Conservation (phyloP, 35 echinoderm and acorn worm genomes). For the Chiridota heheva region DNA sequence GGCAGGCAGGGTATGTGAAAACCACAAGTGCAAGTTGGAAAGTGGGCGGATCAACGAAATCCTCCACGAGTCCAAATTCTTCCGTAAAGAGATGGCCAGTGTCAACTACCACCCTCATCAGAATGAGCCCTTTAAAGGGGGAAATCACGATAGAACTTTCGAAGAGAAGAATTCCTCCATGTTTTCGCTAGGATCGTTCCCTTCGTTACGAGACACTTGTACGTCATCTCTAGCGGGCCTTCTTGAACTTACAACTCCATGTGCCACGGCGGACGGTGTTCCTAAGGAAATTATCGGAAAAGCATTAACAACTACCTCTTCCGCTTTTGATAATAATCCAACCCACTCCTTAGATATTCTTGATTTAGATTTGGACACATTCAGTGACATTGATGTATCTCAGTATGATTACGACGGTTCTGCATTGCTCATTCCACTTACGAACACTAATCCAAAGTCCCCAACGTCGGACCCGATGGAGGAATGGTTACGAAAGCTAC, state of each 20-base stretch:
- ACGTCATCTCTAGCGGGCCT: conserved; percentile 1
- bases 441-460: conserved; percentile 35
- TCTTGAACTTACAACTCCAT: neutral
- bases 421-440: conserved; percentile 18
- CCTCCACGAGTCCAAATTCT: conserved; percentile 6
- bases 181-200: neutral
- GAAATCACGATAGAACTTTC: conserved; percentile 42
- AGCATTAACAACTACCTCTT: neutral
- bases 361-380: conserved; percentile 34
- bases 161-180: neutral
- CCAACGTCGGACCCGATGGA: conserved; percentile 27
- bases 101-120: neutral
- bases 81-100: neutral
- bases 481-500: conserved; percentile 36
- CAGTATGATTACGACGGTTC: conserved; percentile 45
- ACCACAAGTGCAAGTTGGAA: conserved; percentile 37
- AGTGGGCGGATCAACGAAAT: conserved; percentile 18
- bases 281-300: too few relatives aligned
- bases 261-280: too few relatives aligned
- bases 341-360: conserved; percentile 41
- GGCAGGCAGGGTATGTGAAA: conserved; percentile 24
- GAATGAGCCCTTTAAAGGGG: conserved; percentile 13
- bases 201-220: neutral
- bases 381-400: conserved; percentile 31
- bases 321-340: conserved; percentile 7